phyloP scores from a whole-genome alignment of 2,888 invertebrate species.

The Lasioglossum malachurum region DNA sequence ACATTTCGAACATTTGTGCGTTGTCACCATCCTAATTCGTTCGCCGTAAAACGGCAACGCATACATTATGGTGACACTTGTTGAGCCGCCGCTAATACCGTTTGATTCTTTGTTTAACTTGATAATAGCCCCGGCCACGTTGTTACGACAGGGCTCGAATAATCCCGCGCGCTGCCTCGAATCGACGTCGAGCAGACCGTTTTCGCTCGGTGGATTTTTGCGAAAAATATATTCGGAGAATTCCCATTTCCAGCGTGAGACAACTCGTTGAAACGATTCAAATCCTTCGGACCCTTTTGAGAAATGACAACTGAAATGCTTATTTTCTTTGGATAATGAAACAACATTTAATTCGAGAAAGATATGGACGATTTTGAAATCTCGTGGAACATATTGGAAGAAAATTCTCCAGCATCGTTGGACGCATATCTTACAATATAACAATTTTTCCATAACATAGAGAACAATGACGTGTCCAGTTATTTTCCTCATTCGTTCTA shows the following conservation, averaged over 20 bases:
- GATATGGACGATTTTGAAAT: too few species aligned
- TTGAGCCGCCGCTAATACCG: conserved; percentile 5
- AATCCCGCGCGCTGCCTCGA: background rate
- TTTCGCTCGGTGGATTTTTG: background rate
- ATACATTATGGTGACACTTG: conserved; percentile 32
- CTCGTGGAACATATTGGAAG: background rate
- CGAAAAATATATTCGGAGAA: background rate
- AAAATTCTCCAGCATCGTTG: background rate
- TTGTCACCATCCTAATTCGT: conserved; percentile 24
- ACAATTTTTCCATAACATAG: too few species aligned
- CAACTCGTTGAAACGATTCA: background rate
- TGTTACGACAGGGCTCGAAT: conserved; percentile 12
- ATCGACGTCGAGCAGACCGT: conserved; percentile 9
- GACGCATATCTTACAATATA: too few species aligned
- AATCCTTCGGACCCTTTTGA: background rate
- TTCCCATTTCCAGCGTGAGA: background rate
- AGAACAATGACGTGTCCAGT: too few species aligned
- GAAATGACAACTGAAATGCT: background rate
- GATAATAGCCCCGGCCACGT: conserved; percentile 25
- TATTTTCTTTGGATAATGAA: background rate
- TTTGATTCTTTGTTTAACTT: conserved; percentile 25
- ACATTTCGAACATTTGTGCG: background rate
- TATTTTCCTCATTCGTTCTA: background rate
- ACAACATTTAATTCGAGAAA: background rate
- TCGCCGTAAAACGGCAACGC: conserved; percentile 3